Evolutionary conservation across 1,140 invertebrate species (phyloP).

Genomic region (Heliconius hewitsoni): DNA sequence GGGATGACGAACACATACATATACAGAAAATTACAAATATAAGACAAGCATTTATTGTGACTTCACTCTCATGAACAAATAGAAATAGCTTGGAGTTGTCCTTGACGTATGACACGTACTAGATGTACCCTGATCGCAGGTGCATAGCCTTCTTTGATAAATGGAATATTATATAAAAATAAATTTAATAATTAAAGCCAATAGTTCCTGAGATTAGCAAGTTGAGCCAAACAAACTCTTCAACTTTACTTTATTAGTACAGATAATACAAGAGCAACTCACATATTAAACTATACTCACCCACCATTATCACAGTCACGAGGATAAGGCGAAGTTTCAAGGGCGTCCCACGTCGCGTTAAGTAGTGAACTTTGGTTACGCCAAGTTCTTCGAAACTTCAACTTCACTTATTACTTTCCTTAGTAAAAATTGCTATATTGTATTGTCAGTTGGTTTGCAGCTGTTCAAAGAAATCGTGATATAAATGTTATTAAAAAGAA

Average conservation of each 20-base stretch:
- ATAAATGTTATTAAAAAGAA: neutral
- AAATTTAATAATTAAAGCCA: too few species aligned
- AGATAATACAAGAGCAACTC: neutral
- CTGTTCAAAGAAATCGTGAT: neutral
- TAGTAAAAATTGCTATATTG: neutral
- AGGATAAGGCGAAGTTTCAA: constrained; percentile 3
- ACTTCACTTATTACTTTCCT: constrained; percentile 10
- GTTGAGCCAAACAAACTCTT: too few species aligned
- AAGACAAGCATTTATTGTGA: too few species aligned
- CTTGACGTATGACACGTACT: too few species aligned
- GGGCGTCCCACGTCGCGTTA: constrained; percentile 8
- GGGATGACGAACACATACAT: too few species aligned
- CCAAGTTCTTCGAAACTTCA: neutral
- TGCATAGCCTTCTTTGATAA: too few species aligned
- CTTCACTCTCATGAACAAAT: too few species aligned
- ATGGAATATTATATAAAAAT: too few species aligned
- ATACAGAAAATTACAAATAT: too few species aligned
- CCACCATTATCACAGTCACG: neutral
- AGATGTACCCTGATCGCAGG: too few species aligned
- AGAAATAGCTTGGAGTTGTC: too few species aligned
- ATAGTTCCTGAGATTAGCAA: too few species aligned
- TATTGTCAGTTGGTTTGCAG: neutral
- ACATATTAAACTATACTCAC: neutral
- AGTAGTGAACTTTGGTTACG: constrained; percentile 7
- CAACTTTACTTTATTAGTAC: neutral